Percentiles rank a stretch among this genome's conserved stretches.
Evolutionary conservation across 2,888 invertebrate genomes (phyloP).

Genomic region (Lymantria dispar): DNA sequence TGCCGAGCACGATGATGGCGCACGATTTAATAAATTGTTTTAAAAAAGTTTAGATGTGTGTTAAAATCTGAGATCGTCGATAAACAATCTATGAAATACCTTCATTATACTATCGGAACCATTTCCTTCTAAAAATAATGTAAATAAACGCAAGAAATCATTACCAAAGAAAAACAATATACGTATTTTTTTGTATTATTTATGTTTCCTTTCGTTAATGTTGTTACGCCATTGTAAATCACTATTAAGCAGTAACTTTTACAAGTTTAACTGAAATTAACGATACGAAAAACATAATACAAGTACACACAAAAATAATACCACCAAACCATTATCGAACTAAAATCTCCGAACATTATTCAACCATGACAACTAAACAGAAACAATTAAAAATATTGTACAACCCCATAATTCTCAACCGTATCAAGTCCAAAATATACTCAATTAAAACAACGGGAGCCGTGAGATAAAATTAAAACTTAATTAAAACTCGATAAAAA

Average conservation of each 20-base stretch:
- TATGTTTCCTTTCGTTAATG: not conserved
- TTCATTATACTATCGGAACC: too few species aligned
- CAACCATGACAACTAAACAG: slow-evolving; percentile 24
- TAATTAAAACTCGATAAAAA: slow-evolving; percentile 67
- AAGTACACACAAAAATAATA: slow-evolving; percentile 10
- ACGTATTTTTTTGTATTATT: not conserved
- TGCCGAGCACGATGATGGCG: too few species aligned
- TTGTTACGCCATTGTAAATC: not conserved
- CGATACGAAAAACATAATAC: not conserved
- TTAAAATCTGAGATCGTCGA: too few species aligned
- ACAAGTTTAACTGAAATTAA: not conserved
- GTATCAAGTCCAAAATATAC: slow-evolving; percentile 50
- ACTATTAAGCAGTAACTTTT: not conserved
- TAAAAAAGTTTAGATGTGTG: too few species aligned
- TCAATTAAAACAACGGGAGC: slow-evolving; percentile 67
- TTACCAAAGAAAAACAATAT: not conserved
- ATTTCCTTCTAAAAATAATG: too few species aligned
- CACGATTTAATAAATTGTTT: too few species aligned
- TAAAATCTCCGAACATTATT: slow-evolving; percentile 31
- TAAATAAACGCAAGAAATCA: not conserved
- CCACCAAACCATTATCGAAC: slow-evolving; percentile 18
- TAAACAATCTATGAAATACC: too few species aligned
- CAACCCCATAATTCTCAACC: slow-evolving; percentile 49
- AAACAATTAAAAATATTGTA: slow-evolving; percentile 45
- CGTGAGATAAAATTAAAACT: slow-evolving; percentile 76